A percentile compares a stretch with the other conserved stretches of the same genome.
Conservation (phyloP, 2,888 invertebrate genomes). For the Agrochola litura region DNA sequence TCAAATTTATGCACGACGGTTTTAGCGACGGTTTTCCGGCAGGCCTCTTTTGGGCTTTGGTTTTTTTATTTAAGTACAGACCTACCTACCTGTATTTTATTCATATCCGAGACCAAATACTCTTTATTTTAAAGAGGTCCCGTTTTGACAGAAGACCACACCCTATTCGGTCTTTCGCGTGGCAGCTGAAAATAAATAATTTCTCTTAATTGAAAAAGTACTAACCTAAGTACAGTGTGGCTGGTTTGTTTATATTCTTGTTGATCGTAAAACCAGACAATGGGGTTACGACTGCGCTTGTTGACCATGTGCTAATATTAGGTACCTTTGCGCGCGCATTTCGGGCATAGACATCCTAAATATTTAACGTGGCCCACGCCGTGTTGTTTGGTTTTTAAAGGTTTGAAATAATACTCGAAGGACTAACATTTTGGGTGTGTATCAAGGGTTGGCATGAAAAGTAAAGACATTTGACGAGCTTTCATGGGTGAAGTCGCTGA, state of each 20-base stretch:
- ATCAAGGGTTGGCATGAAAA: conserved; percentile 30
- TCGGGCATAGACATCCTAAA: conserved; percentile 33
- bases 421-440: not conserved
- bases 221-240: not conserved
- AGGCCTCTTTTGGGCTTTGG: no score
- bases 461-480: not conserved
- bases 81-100: not conserved
- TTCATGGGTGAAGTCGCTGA: not conserved
- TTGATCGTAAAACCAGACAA: conserved; percentile 43
- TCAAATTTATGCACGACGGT: not conserved
- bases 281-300: conserved; percentile 43
- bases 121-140: not conserved
- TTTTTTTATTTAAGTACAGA: not conserved
- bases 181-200: not conserved
- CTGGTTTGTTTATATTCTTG: conserved; percentile 29
- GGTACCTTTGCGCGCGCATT: conserved; percentile 38
- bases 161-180: not conserved
- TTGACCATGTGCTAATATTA: conserved; percentile 51
- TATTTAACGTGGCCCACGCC: conserved; percentile 36
- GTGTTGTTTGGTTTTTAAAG: conserved; percentile 19
- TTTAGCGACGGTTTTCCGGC: not conserved
- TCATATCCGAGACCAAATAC: not conserved
- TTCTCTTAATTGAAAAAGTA: conserved; percentile 22
- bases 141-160: not conserved
- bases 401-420: conserved; percentile 20